Evolutionary conservation across 1,140 invertebrate species (phyloP), one percentile per base, ranked within the genome.

Genomic region (Drosophila chauvacae): DNA sequence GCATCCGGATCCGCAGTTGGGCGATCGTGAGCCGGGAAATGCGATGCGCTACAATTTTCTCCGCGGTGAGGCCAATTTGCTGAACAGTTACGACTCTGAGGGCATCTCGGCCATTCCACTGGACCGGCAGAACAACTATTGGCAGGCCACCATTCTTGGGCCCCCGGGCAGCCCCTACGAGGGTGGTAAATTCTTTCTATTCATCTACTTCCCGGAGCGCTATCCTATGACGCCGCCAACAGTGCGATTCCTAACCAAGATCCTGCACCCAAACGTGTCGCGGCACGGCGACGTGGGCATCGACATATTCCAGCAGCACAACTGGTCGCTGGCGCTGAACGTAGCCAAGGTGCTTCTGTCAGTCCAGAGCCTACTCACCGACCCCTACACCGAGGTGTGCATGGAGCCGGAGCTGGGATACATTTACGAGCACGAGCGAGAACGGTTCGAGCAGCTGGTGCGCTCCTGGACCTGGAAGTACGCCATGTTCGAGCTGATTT

Each of bases 281-380:
- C 95, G 98, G 13, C 98, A 99, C 92, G 98, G 98, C n/a, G 97
- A 98, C 93, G 97, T 98, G 66, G 98, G 98, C 37, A 97, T 98
- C 66, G 98, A 98, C 93, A 98, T 97, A 14, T 97, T 99, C 87
- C 97, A 98, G 90, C 97, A 98, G 90, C 97, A 98, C 92, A 98
- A 98, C 93, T 99, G 98, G 98, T 98, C 97, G 39, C 93, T 98
- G 57, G 97, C 97, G 13, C 93, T 99, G 28, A 98, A 98, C 14
- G 96, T 98, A 90, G 96, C 97, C 45, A 98, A 99, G 91, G 95
- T 98, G 47, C 94, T 98, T 59, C 95, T 98, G 50, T 97, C 97
- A 62, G 96, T 98, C 58, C 98, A 98, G 94, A 98, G 97, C 81
- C 93, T 98, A 41, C 94, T 99, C 20, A 99, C 98, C 0, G 98